Base-by-base conservation (phyloP, 2,113 vertebrate species). In the Arenaria interpres region DNA sequence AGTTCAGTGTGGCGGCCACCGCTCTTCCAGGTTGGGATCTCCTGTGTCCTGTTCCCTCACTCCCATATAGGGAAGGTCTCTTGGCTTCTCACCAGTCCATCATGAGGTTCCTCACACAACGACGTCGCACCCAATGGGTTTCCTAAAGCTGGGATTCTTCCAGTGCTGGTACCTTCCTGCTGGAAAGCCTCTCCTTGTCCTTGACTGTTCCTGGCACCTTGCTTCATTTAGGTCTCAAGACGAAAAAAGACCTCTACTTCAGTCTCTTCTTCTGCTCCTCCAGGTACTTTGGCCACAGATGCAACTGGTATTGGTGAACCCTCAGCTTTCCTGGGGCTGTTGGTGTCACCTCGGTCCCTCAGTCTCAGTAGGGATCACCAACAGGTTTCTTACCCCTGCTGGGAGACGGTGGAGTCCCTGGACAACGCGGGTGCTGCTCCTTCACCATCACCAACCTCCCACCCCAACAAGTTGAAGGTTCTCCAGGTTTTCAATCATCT, bases 311-410 rank as follows among this genome's bases (percentile, higher is more conserved):
- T 0, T 63, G 63, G 33, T 56, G 92, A 85, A 14, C 14, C 57
- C 59, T 64, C 64, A 50, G 46, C 59, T 54, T 53, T 6, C 21
- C 25, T 10, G 77, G 27, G 32, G 74, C 50, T 1, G 0, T 5
- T 10, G 51, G 33, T 1, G 0, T 48, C 2, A 0, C 60, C 64
- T 63, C 1, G 3, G 24, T 43, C 37, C 46, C 63, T 60, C 59
- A 9, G 2, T 28, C 30, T 6, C 48, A 73, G 60, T 16, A 63
- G 23, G 23, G 3, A 19, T 48, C 62, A 43, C 30, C 46, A 62
- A 28, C 4, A 27, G 15, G 15, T 48, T 60, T 39, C 76, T 24
- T 8, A 32, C 5, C 32, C 46, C 80, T 76, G 41, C 28, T 3
- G 68, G 30, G 25, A 87, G 23, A 56, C 6, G 2, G 60, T 0